A percentile compares a stretch with the other conserved stretches of the same genome.
Evolutionary conservation across 2,888 invertebrate genomes (phyloP).

Genomic region (Troilus luridus): DNA sequence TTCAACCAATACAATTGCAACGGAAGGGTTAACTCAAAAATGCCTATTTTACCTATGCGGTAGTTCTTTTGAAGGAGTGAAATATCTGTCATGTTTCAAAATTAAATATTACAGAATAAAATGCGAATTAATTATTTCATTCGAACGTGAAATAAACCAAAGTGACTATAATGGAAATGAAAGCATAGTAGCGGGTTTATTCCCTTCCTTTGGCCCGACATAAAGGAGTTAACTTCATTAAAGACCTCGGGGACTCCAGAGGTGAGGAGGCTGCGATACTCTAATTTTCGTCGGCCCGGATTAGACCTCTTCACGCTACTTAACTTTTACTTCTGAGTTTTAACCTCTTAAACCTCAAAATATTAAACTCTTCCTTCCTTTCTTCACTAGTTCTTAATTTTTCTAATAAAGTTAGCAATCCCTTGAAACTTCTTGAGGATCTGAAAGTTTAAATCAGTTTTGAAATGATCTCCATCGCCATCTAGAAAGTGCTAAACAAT

Average conservation of each 20-base stretch:
- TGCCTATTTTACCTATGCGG: too few species aligned
- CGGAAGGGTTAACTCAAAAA: too few species aligned
- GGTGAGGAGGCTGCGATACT: slow-evolving; percentile 18
- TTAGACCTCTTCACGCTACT: slow-evolving; percentile 6
- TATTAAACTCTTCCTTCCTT: neutral
- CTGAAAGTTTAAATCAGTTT: neutral
- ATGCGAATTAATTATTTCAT: too few species aligned
- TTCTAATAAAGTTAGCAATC: neutral
- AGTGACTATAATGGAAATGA: neutral
- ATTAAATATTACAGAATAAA: too few species aligned
- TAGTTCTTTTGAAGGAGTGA: too few species aligned
- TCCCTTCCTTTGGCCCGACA: neutral
- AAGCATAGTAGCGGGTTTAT: neutral
- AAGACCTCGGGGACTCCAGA: neutral
- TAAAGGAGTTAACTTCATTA: slow-evolving; percentile 24
- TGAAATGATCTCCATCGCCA: neutral
- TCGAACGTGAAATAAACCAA: neutral
- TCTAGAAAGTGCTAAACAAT: neutral
- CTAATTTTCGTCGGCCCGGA: slow-evolving; percentile 10
- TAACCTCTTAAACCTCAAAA: neutral
- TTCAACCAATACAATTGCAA: neutral
- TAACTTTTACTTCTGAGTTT: neutral
- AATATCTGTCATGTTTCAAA: too few species aligned
- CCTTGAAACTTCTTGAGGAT: neutral
- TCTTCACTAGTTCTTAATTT: neutral